phyloP scores from a whole-genome alignment of 1,140 invertebrate genomes.

The Drosophila watanabei region DNA sequence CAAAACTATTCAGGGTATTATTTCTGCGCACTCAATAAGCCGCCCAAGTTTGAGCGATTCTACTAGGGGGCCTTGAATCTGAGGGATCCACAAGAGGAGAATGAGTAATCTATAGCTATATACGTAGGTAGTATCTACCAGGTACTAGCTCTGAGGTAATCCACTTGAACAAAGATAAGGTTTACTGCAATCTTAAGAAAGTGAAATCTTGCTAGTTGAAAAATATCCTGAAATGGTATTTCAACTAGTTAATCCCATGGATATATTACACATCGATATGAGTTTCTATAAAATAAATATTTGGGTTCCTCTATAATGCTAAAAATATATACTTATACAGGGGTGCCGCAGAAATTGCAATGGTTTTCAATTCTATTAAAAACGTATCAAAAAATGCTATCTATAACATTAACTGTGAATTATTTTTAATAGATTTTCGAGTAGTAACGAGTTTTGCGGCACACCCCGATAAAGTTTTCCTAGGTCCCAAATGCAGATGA shows the following conservation, averaged over 20 bases:
- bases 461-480: background rate
- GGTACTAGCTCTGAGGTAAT: conserved; percentile 5
- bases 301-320: conserved; percentile 1
- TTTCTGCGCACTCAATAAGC: conserved; percentile 85
- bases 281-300: background rate
- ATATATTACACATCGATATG: background rate
- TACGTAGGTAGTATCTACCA: conserved; percentile 29
- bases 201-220: background rate
- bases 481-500: conserved; percentile 53
- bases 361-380: background rate
- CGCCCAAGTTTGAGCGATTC: conserved; percentile 83
- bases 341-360: background rate
- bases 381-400: background rate
- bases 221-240: background rate
- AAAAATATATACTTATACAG: background rate
- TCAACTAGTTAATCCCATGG: conserved; percentile 1
- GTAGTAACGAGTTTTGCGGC: background rate
- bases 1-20: conserved; percentile 86
- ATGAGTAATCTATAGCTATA: background rate
- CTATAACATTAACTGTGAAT: background rate
- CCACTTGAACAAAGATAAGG: background rate
- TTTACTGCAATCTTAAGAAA: background rate
- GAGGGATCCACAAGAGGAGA: background rate
- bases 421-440: background rate
- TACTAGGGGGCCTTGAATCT: conserved; percentile 53